Conservation (phyloP, 2,113 vertebrate species). For the Oceanodroma tethys region DNA sequence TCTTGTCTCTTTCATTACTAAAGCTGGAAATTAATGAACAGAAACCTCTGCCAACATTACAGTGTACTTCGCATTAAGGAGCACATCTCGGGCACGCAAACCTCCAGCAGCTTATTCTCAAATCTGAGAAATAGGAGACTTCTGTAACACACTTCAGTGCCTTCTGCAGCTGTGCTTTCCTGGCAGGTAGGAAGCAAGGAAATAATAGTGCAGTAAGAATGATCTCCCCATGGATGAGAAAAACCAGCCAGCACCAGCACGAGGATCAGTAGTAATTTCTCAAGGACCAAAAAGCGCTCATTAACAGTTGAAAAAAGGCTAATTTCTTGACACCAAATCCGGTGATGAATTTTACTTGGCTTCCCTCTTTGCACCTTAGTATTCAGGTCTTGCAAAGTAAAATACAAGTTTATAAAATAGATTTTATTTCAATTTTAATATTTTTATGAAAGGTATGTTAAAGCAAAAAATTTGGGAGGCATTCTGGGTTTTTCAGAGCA, state of each 20-base stretch:
- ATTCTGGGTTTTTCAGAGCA: background rate
- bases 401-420: background rate
- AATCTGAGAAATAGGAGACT: background rate
- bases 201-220: accelerated
- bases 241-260: background rate
- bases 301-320: background rate
- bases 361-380: background rate
- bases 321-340: background rate
- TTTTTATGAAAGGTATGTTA: background rate
- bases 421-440: background rate
- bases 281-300: background rate
- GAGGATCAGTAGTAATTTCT: background rate
- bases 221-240: background rate
- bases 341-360: background rate
- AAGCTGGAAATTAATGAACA: background rate
- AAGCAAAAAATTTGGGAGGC: background rate
- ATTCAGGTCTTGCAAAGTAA: background rate
- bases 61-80: accelerated
- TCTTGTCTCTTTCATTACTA: background rate
- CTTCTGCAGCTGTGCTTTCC: background rate
- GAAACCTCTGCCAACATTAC: background rate
- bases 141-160: background rate
- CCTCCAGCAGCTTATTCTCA: background rate
- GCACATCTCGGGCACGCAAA: background rate
- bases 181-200: background rate